Percentiles rank a stretch among this genome's conserved stretches.
Evolutionary conservation across 2,113 vertebrate species (phyloP).

Genomic region (Amazona vittata): DNA sequence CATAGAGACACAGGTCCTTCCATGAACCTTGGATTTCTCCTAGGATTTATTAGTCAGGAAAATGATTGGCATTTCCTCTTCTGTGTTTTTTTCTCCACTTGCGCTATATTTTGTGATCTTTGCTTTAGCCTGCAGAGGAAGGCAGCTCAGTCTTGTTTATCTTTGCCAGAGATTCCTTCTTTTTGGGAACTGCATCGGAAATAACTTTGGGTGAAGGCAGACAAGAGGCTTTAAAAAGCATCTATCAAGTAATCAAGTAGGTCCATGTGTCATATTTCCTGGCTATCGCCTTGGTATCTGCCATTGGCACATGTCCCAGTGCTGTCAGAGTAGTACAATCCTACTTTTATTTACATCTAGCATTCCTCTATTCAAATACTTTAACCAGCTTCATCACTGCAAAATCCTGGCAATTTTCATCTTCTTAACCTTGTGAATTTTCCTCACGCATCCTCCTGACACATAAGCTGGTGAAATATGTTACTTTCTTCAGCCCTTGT

Average conservation of each 20-base stretch:
- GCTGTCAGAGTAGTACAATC: not conserved
- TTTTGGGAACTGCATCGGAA: constrained; percentile 56
- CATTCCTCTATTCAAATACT: not conserved
- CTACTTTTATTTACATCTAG: constrained; percentile 39
- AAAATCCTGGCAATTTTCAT: not conserved
- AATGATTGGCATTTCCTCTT: constrained; percentile 63
- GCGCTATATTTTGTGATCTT: constrained; percentile 46
- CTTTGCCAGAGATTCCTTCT: constrained; percentile 54
- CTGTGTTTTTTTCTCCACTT: constrained; percentile 46
- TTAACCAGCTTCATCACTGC: not conserved
- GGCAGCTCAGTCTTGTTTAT: constrained; percentile 44
- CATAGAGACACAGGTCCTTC: not conserved
- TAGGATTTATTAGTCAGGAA: constrained; percentile 37
- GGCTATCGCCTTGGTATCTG: constrained; percentile 52
- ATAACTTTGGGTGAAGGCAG: constrained; percentile 56
- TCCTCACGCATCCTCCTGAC: not conserved
- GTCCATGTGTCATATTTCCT: constrained; percentile 56
- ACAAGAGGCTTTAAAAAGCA: constrained; percentile 61
- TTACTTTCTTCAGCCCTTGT: not conserved
- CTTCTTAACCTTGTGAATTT: not conserved
- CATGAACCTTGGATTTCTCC: constrained; percentile 15
- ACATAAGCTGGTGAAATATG: not conserved
- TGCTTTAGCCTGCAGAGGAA: constrained; percentile 38
- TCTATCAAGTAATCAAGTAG: constrained; percentile 50
- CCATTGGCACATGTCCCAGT: not conserved